Evolutionary conservation across 2,797 vertebrate species (phyloP), one percentile per base, ranked within the genome.

Genomic region (Paguma larvata): DNA sequence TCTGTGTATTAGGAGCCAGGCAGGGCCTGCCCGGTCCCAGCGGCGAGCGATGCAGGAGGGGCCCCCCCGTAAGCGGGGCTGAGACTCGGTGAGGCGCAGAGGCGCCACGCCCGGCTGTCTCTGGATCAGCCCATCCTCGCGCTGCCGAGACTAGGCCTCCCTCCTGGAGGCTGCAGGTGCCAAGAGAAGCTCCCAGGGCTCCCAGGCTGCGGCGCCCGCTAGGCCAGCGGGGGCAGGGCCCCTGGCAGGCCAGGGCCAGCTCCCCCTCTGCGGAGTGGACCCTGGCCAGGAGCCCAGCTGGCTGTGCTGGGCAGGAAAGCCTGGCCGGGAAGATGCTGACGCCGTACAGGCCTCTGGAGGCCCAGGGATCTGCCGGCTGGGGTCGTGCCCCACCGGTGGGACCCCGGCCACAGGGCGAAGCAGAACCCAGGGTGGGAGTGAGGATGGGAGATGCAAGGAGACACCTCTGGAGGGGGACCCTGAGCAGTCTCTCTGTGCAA

Each of bases 321-420:
- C 95, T 97, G 96, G 92, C 97, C 78, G 78, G 92, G 90, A 96
- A 95, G 96, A 92, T 95, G 97, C 97, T 97, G 97, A 97, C 23
- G 0, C 41, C 80, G 59, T 94, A 73, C n/a, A 92, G 94, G 77
- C 75, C 46, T 16, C 14, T 23, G 15, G 90, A 88, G 46, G 77
- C 77, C 65, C 53, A 34, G 59, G 48, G 19, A 13, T 72, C 87
- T 83, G 48, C 51, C 62, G 56, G 44, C 85, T 95, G 93, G 70
- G 62, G 27, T 89, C 4, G 14, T 65, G 56, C 63, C 34, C 77
- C 65, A 94, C 44, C 84, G 10, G 85, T 32, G 30, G 94, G 63
- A 73, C 85, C 30, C 38, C 41, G 68, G 90, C 83, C 41, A 3
- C 34, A 25, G 95, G 72, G 62, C 70, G 88, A 97, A 59, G 53